Percentiles rank a stretch among this genome's conserved stretches.
phyloP scores from a whole-genome alignment of 1,140 invertebrate genomes.

The Trinorchestia longiramus region DNA sequence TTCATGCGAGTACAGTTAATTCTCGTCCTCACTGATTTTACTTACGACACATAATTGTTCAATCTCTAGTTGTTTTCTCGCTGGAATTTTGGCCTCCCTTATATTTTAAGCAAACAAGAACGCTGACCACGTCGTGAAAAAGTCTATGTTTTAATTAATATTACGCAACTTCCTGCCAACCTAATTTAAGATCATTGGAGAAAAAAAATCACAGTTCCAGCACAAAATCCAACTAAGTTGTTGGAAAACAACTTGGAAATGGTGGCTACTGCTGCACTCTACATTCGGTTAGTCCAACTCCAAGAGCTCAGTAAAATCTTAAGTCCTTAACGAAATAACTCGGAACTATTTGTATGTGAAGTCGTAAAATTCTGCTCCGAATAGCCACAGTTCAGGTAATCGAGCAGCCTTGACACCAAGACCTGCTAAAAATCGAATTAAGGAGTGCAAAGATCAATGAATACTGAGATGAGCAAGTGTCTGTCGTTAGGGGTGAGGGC shows the following conservation, averaged over 20 bases:
- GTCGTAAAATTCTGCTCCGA: not conserved
- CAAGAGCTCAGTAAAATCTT: not conserved
- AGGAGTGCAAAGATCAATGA: not conserved
- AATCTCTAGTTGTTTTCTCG: too few relatives aligned
- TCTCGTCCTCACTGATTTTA: too few relatives aligned
- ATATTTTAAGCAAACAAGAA: too few relatives aligned
- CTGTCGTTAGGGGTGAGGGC: not conserved
- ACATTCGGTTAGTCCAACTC: not conserved
- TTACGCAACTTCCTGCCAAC: not conserved
- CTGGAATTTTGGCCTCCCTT: too few relatives aligned
- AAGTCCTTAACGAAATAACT: not conserved
- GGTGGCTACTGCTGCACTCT: not conserved
- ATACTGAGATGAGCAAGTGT: not conserved
- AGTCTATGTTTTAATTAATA: too few relatives aligned
- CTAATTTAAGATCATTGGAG: not conserved
- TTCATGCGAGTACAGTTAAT: too few relatives aligned
- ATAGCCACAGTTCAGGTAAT: not conserved
- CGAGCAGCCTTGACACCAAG: not conserved
- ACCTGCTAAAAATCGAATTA: not conserved
- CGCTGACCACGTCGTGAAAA: too few relatives aligned
- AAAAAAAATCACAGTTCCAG: not conserved
- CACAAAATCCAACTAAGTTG: not conserved
- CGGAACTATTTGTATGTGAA: not conserved
- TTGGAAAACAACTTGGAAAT: not conserved
- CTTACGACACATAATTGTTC: too few relatives aligned